These are phyloP conservation scores for Ophioninae sp. DNA, from an alignment of 2,888 invertebrate species.

Conservation along the genomic window DNA sequence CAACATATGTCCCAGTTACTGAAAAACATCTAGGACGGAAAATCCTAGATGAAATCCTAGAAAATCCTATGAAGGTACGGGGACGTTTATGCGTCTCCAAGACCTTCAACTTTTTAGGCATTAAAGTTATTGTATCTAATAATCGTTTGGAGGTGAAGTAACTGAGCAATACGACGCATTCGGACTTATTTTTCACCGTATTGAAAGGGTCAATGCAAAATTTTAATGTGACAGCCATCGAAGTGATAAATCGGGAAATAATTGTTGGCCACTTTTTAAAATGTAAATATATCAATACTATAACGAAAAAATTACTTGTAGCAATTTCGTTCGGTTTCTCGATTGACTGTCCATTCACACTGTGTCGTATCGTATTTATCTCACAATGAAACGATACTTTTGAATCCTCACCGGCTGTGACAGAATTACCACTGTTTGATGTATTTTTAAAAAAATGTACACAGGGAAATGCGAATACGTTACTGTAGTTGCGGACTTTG, in stretches of 20 bases:
- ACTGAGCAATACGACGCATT: too few species aligned
- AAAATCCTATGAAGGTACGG: too few species aligned
- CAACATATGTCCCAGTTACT: too few species aligned
- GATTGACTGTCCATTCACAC: background rate
- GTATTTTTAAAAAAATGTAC: constrained; percentile 37
- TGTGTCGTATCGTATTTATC: background rate
- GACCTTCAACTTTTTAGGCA: too few species aligned
- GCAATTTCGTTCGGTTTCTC: background rate
- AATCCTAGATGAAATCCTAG: too few species aligned
- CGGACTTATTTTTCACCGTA: too few species aligned
- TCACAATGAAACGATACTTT: constrained; percentile 5
- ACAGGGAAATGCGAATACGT: constrained; percentile 42
- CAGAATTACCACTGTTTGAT: constrained; percentile 18
- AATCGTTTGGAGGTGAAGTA: too few species aligned
- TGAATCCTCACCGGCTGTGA: constrained; percentile 32
- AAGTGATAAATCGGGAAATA: background rate
- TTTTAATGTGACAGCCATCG: background rate
- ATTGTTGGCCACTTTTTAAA: background rate
- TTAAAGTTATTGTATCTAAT: too few species aligned
- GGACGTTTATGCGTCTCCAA: too few species aligned
- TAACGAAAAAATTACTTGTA: background rate
- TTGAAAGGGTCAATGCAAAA: background rate
- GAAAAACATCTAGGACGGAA: too few species aligned
- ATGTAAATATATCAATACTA: background rate
- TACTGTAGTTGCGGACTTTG: constrained; percentile 55